phyloP scores from a whole-genome alignment of 2,797 vertebrate species.

The Ctenochaetus hawaiiensis region DNA sequence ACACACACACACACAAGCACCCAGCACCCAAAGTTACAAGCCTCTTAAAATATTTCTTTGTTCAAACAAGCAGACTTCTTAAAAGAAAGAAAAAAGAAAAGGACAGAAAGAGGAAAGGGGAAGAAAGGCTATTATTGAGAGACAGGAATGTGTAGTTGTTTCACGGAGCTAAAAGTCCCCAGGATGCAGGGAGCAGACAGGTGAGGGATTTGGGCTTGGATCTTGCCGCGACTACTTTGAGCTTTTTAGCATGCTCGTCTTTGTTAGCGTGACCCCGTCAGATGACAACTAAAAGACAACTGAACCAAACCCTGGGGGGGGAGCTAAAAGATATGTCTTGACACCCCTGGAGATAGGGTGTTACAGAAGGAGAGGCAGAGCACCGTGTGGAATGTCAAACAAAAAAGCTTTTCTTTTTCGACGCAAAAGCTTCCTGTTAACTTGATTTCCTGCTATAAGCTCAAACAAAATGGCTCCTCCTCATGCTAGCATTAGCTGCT shows the following conservation, averaged over 20 bases:
- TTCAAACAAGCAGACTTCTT: constrained; percentile 81
- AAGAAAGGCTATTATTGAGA: constrained; percentile 77
- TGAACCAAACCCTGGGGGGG: not conserved
- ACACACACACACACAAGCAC: constrained; percentile 15
- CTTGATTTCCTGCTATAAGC: constrained; percentile 3
- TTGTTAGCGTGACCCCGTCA: constrained; percentile 46
- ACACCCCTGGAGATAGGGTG: constrained; percentile 11
- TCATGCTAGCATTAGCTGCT: constrained; percentile 15
- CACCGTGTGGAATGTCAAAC: constrained; percentile 14
- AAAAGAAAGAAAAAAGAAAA: constrained; percentile 60
- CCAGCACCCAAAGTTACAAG: constrained; percentile 67
- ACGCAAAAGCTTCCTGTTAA: constrained; percentile 20
- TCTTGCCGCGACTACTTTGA: constrained; percentile 49
- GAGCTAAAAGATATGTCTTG: not conserved
- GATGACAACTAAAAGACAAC: constrained; percentile 42
- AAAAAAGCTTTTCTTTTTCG: not conserved
- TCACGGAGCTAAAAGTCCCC: constrained; percentile 48
- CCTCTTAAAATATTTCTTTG: constrained; percentile 84
- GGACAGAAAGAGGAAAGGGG: constrained; percentile 46
- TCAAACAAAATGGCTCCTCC: constrained; percentile 50
- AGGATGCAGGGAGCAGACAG: constrained; percentile 69
- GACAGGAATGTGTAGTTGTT: constrained; percentile 73
- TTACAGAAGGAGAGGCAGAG: not conserved
- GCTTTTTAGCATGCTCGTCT: constrained; percentile 53
- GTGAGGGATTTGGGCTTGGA: constrained; percentile 75